Evolutionary conservation across 1,140 invertebrate genomes (phyloP).

Genomic region (Calycopis cecrops): DNA sequence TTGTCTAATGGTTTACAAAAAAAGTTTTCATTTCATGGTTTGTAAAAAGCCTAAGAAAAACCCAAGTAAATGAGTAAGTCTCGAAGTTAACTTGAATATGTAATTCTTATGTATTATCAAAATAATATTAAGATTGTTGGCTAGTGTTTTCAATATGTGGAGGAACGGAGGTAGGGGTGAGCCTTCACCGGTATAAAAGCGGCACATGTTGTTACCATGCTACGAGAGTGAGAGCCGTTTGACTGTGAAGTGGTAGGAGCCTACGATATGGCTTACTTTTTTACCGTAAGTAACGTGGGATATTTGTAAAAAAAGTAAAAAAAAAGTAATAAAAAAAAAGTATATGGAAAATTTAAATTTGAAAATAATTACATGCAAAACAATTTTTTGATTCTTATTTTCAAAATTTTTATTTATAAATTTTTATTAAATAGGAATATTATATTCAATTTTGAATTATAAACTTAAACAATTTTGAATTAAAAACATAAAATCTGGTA

Average conservation of each 20-base stretch:
- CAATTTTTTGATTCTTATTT: too few relatives aligned
- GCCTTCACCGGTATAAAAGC: constrained; percentile 66
- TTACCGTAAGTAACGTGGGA: constrained; percentile 47
- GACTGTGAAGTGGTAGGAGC: constrained; percentile 28
- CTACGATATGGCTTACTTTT: constrained; percentile 51
- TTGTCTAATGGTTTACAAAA: too few relatives aligned
- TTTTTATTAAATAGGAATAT: too few relatives aligned
- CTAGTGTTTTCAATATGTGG: constrained; percentile 22
- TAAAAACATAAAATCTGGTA: too few relatives aligned
- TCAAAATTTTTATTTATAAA: too few relatives aligned
- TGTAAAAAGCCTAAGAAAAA: too few relatives aligned
- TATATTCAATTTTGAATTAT: too few relatives aligned
- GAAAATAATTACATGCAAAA: too few relatives aligned
- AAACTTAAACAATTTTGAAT: too few relatives aligned
- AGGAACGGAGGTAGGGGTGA: constrained; percentile 42
- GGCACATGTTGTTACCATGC: constrained; percentile 14
- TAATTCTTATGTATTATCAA: constrained; percentile 1
- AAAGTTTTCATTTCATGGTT: too few relatives aligned
- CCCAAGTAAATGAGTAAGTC: too few relatives aligned
- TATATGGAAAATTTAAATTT: background rate
- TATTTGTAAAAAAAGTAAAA: background rate
- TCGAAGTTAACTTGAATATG: too few relatives aligned
- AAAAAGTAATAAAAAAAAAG: constrained; percentile 7
- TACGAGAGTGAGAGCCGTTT: constrained; percentile 25
- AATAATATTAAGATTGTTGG: constrained; percentile 8